A percentile compares a stretch with the other conserved stretches of the same genome.
Conservation (phyloP, 2,797 vertebrate species). For the Rhinichthys osculus region DNA sequence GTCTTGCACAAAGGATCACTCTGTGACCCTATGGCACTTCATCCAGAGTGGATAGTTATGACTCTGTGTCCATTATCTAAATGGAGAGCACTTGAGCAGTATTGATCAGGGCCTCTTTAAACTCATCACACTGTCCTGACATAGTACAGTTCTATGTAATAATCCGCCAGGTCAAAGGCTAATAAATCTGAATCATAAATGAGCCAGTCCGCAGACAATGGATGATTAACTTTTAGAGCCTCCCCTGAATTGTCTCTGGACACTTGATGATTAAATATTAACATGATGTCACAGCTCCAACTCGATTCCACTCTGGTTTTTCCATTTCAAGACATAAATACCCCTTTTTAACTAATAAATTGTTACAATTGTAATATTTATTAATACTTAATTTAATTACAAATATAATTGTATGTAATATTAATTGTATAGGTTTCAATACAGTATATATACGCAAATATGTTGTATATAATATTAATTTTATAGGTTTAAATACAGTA, state of each 20-base stretch:
- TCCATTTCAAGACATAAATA: background rate
- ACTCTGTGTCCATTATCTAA: constrained; percentile 88
- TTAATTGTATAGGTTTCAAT: background rate
- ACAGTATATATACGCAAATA: background rate
- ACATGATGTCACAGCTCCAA: constrained; percentile 45
- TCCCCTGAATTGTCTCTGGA: constrained; percentile 29
- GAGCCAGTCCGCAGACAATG: constrained; percentile 46
- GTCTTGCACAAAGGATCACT: constrained; percentile 30
- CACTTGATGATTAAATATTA: constrained; percentile 46
- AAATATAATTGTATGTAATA: background rate
- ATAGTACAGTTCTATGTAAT: constrained; percentile 51
- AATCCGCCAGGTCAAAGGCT: constrained; percentile 66
- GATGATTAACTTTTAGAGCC: constrained; percentile 23
- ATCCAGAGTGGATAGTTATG: constrained; percentile 77
- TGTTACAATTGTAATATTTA: background rate
- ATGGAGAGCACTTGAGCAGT: constrained; percentile 81
- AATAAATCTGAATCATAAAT: constrained; percentile 72
- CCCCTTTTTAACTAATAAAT: background rate
- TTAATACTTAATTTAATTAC: background rate
- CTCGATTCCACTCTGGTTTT: no score
- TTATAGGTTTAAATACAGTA: background rate
- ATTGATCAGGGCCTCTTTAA: constrained; percentile 80
- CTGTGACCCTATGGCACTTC: constrained; percentile 66
- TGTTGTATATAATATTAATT: background rate
- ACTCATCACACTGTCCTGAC: constrained; percentile 65